phyloP scores from a whole-genome alignment of 2,888 invertebrate species.

The Apocheima hispidaria region DNA sequence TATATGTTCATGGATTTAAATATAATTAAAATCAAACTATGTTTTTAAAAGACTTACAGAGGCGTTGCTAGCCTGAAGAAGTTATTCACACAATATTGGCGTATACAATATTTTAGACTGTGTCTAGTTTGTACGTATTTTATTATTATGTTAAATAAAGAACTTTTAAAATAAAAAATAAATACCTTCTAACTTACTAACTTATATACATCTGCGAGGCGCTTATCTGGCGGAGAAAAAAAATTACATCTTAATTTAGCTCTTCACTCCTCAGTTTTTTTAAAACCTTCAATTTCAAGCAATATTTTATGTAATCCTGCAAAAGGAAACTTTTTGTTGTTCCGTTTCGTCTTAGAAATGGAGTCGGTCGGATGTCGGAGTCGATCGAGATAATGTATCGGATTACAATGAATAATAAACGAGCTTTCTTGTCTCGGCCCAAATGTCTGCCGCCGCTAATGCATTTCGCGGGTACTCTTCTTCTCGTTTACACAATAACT shows the following conservation, averaged over 20 bases:
- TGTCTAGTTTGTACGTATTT: too few relatives aligned
- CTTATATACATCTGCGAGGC: too few relatives aligned
- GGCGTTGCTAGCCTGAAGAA: too few relatives aligned
- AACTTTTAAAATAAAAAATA: too few relatives aligned
- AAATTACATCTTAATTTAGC: background rate
- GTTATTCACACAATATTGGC: too few relatives aligned
- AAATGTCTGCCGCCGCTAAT: constrained; percentile 58
- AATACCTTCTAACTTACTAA: too few relatives aligned
- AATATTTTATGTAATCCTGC: constrained; percentile 30
- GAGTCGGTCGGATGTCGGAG: constrained; percentile 56
- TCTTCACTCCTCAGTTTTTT: background rate
- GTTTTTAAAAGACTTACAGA: too few relatives aligned
- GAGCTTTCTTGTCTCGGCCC: constrained; percentile 58
- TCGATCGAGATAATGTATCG: constrained; percentile 65
- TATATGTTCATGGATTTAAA: too few relatives aligned
- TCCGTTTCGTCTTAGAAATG: constrained; percentile 55
- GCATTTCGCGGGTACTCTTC: constrained; percentile 55
- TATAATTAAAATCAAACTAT: too few relatives aligned
- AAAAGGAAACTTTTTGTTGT: constrained; percentile 50
- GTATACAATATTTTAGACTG: too few relatives aligned
- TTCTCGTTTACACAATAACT: constrained; percentile 59
- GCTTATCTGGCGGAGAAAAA: background rate
- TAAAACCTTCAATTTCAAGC: constrained; percentile 14
- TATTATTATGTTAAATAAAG: too few relatives aligned
- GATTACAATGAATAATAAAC: constrained; percentile 78